These are phyloP conservation scores for Ips typographus DNA, from an alignment of 1,140 invertebrate genomes.

Conservation along the genomic window DNA sequence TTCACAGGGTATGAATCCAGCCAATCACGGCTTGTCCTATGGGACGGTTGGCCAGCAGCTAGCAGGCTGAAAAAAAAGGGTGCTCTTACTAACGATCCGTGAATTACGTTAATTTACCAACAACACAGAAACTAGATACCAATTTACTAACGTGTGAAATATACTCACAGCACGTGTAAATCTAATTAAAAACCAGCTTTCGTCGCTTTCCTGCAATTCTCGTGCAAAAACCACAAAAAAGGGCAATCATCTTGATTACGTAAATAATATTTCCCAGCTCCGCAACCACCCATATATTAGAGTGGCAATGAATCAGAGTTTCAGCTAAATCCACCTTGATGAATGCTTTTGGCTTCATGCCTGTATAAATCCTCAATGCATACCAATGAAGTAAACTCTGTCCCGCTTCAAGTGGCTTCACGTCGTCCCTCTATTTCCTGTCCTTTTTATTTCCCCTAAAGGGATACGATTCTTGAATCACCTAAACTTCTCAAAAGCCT, in stretches of 20 bases:
- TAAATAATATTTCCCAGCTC: conserved; percentile 50
- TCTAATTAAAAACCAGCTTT: too few species aligned
- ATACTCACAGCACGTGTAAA: too few species aligned
- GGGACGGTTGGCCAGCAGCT: too few species aligned
- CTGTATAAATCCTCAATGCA: conserved; percentile 55
- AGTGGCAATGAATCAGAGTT: conserved; percentile 53
- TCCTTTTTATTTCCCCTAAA: conserved; percentile 35
- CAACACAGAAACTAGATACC: too few species aligned
- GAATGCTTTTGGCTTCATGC: conserved; percentile 54
- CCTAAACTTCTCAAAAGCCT: neutral
- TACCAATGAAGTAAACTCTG: conserved; percentile 52
- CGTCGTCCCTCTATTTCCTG: conserved; percentile 18
- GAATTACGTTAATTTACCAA: too few species aligned
- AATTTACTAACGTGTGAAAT: too few species aligned
- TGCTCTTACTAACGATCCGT: too few species aligned
- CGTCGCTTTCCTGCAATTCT: neutral
- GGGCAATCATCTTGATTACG: conserved; percentile 46
- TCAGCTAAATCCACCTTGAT: conserved; percentile 54
- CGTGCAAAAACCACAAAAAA: neutral
- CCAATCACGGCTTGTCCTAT: too few species aligned
- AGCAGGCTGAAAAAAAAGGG: too few species aligned
- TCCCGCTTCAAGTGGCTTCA: conserved; percentile 44
- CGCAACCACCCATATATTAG: conserved; percentile 51
- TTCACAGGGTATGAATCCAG: too few species aligned
- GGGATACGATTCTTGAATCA: neutral